Evolutionary conservation across 2,888 invertebrate genomes (phyloP).

Genomic region (Leptura quadrifasciata): DNA sequence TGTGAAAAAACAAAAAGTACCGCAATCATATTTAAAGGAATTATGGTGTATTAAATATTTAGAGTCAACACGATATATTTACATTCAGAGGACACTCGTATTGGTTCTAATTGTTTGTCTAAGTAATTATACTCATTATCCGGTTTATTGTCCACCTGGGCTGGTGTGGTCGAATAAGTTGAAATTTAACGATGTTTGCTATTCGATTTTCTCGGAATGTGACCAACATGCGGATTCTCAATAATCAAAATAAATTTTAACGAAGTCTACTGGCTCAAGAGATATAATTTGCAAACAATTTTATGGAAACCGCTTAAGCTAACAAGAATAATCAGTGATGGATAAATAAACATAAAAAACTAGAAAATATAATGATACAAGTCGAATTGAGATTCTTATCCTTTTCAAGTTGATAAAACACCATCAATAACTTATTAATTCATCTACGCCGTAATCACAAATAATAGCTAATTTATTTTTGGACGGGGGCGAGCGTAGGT

Average conservation of each 20-base stretch:
- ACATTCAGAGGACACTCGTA: neutral
- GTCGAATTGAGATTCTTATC: too few species aligned
- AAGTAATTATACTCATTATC: neutral
- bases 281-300: too few species aligned
- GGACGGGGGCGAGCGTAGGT: too few species aligned
- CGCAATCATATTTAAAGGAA: neutral
- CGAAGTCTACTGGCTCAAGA: too few species aligned
- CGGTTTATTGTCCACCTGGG: constrained; percentile 3
- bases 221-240: neutral
- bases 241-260: neutral
- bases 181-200: neutral
- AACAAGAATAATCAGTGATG: too few species aligned
- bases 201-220: neutral
- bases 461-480: too few species aligned
- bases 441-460: too few species aligned
- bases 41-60: neutral
- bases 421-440: too few species aligned
- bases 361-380: too few species aligned
- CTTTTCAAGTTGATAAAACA: too few species aligned
- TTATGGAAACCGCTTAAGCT: too few species aligned
- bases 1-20: neutral
- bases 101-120: neutral
- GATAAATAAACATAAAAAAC: too few species aligned
- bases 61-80: neutral
- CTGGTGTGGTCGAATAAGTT: neutral